Evolutionary conservation across 2,888 invertebrate species (phyloP).

Genomic region (Calameuta pallipes): DNA sequence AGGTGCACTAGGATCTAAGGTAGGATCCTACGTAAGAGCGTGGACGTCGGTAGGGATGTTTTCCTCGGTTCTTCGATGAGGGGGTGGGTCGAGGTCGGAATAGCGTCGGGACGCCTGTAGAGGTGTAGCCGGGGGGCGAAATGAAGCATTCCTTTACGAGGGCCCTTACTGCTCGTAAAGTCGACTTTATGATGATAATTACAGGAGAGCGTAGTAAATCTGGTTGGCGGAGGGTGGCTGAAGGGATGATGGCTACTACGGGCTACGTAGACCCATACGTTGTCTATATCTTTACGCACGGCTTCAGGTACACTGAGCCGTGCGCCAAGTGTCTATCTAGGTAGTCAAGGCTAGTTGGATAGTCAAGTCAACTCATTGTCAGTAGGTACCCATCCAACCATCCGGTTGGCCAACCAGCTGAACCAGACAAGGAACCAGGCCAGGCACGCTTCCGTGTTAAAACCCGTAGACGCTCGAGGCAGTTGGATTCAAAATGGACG

Average conservation of each 20-base stretch:
- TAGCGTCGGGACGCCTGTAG: slow-evolving; percentile 1
- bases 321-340: not conserved
- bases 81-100: not conserved
- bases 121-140: slow-evolving; percentile 46
- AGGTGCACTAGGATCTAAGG: not conserved
- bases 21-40: not conserved
- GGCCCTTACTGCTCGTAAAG: slow-evolving; percentile 66
- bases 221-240: slow-evolving; percentile 47
- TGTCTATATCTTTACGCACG: not conserved
- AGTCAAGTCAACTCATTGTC: not conserved
- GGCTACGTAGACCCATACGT: not conserved
- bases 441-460: not conserved
- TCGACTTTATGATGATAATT: slow-evolving; percentile 67
- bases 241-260: not conserved
- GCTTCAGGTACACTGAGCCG: not conserved
- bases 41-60: not conserved
- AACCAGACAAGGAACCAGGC: slow-evolving; percentile 30
- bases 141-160: slow-evolving; percentile 67
- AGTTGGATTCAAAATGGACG: slow-evolving; percentile 2
- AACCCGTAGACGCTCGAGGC: not conserved
- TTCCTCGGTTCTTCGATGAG: not conserved
- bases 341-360: not conserved
- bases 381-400: slow-evolving; percentile 7
- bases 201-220: slow-evolving; percentile 65
- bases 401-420: not conserved